A percentile compares a stretch with the other conserved stretches of the same genome.
Evolutionary conservation across 2,888 invertebrate genomes (phyloP).

Genomic region (Acleris holmiana): DNA sequence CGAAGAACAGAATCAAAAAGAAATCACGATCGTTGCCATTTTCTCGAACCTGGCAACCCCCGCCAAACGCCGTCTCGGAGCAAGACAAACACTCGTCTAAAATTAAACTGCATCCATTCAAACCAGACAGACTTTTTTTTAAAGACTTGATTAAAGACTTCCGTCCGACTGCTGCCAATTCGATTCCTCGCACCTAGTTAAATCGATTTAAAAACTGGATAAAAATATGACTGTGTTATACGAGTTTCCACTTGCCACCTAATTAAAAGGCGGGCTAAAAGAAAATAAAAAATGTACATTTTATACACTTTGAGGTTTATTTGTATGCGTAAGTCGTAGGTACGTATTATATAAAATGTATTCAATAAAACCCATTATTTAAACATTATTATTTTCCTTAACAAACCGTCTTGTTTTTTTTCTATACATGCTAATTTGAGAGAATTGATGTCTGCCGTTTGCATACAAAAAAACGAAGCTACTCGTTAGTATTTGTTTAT

Average conservation of each 20-base stretch:
- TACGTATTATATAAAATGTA: too few relatives aligned
- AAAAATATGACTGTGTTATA: constrained; percentile 14
- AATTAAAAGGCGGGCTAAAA: constrained; percentile 13
- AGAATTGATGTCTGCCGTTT: too few relatives aligned
- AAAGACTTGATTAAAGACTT: constrained; percentile 28
- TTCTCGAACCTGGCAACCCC: too few relatives aligned
- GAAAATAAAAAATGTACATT: constrained; percentile 19
- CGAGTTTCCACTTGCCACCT: constrained; percentile 28
- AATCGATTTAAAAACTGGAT: constrained; percentile 33
- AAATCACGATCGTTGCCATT: too few relatives aligned
- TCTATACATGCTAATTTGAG: too few relatives aligned
- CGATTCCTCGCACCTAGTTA: constrained; percentile 35
- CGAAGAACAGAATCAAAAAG: too few relatives aligned
- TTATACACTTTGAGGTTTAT: neutral
- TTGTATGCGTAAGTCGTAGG: neutral
- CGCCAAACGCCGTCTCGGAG: constrained; percentile 3
- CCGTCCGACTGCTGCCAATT: constrained; percentile 34
- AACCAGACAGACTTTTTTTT: constrained; percentile 26
- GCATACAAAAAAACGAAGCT: too few relatives aligned
- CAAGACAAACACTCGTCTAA: constrained; percentile 14
- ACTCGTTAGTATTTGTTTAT: constrained; percentile 25
- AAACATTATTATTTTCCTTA: too few relatives aligned
- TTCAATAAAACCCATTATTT: too few relatives aligned
- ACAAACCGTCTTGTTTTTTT: too few relatives aligned
- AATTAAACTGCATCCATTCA: constrained; percentile 35